Evolutionary conservation across 2,113 vertebrate genomes (phyloP).

Genomic region (Cavia aperea): DNA sequence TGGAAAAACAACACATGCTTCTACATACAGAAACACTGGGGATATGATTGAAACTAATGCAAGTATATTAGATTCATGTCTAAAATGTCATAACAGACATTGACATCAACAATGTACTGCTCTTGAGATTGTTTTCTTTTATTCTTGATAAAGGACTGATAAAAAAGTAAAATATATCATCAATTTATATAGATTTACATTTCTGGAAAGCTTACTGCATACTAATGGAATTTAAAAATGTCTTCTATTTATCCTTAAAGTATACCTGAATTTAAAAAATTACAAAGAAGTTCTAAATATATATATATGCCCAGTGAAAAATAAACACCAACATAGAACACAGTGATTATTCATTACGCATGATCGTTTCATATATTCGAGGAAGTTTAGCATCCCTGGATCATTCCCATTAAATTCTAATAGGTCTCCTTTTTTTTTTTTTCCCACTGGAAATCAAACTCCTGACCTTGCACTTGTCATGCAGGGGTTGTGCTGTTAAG

Average conservation of each 20-base stretch:
- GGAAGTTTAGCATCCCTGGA: background rate
- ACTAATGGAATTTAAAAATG: background rate
- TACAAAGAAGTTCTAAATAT: background rate
- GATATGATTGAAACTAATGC: background rate
- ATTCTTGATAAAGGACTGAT: background rate
- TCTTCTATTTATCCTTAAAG: background rate
- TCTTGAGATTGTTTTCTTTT: conserved; percentile 10
- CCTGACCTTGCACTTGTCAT: too few species aligned
- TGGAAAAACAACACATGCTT: background rate
- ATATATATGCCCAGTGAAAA: background rate
- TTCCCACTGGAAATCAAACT: too few species aligned
- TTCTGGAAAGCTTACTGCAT: background rate
- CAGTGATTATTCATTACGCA: background rate
- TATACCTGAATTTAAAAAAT: conserved; percentile 6
- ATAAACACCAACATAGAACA: background rate
- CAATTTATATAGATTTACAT: background rate
- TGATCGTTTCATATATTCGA: background rate
- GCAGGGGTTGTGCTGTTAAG: too few species aligned
- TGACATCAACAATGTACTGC: background rate
- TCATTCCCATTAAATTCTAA: background rate
- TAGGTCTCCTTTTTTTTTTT: too few species aligned
- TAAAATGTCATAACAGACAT: background rate
- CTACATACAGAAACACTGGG: background rate
- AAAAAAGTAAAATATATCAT: background rate
- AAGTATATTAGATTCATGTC: background rate